A percentile compares a stretch with the other conserved stretches of the same genome.
Evolutionary conservation across 2,797 vertebrate genomes (phyloP).

Genomic region (Taeniopygia guttata): DNA sequence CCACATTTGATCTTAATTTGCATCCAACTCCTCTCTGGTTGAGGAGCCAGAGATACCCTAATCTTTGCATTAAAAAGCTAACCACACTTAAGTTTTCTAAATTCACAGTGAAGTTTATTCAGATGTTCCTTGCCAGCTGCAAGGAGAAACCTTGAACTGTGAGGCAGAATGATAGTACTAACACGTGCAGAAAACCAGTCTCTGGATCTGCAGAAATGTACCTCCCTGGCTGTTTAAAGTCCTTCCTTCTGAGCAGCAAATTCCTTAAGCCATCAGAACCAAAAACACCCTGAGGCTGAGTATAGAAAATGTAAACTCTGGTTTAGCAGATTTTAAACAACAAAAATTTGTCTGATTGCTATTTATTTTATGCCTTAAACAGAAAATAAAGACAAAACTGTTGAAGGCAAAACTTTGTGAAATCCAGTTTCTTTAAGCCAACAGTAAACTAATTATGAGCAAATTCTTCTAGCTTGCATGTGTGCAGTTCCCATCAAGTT

Average conservation of each 20-base stretch:
- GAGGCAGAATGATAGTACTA: not conserved
- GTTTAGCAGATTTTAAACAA: not conserved
- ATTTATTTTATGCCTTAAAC: not conserved
- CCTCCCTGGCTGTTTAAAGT: not conserved
- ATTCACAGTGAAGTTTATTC: not conserved
- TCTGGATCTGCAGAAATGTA: constrained; percentile 6
- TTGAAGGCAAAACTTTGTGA: not conserved
- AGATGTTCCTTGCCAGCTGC: constrained; percentile 25
- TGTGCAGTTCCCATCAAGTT: constrained; percentile 58
- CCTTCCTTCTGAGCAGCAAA: not conserved
- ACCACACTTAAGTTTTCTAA: not conserved
- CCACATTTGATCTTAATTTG: not conserved
- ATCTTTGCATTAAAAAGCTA: not conserved
- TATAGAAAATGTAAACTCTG: not conserved
- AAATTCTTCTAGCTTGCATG: constrained; percentile 43
- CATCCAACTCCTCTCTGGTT: not conserved
- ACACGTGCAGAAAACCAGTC: not conserved
- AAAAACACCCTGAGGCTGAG: not conserved
- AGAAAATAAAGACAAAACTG: not conserved
- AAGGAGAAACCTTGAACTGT: not conserved
- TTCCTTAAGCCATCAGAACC: not conserved
- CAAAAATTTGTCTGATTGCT: not conserved
- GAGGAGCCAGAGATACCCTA: not conserved
- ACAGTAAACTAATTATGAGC: constrained; percentile 19
- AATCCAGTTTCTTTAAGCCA: not conserved